Base-by-base conservation (phyloP, 1,140 invertebrate genomes). In the Amphibalanus amphitrite region DNA sequence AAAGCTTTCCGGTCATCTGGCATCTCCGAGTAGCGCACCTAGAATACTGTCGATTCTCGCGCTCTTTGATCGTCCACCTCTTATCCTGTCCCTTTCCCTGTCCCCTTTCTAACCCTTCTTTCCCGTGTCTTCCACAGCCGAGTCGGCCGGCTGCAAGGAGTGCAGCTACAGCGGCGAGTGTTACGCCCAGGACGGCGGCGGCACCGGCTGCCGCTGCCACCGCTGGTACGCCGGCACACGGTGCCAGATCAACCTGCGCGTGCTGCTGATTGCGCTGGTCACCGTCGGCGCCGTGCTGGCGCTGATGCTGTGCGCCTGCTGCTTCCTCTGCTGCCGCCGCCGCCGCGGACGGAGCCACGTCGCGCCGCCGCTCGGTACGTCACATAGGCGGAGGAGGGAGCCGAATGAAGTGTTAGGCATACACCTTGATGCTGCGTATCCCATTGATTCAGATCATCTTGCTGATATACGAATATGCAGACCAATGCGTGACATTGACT, bases 81-180 rank as follows among this genome's bases (percentile, higher is more conserved):
- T n/a, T 59, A 1, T 20, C 47, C 47, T 23, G 10, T 23, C n/a
- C n/a, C n/a, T n/a, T n/a, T 23, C 10, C 23, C 13, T 23, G 47
- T 20, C 47, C 47, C 6, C 23, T 23, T 1, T 1, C 20, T 59
- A 23, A 59, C 47, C n/a, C n/a, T 20, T 59, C 47, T 1, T 20
- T 23, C 13, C 47, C 47, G 6, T 59, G 47, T 20, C 13, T n/a
- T n/a, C 6, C 47, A 23, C 47, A 72, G 71, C 69, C 25, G 65
- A 29, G 65, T 69, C 47, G 38, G 40, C 72, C 10, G 25, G 29
- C 33, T 77, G 76, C 69, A 73, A 72, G 30, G 65, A 69, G 47
- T 77, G 76, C 70, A 75, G 71, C 70, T 76, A 73, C 71, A 73
- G 75, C 40, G 76, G 76, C 8, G 74, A 75, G 40, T 77, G 76